Conservation (phyloP, 2,113 vertebrate species). For the Marmota monax region DNA sequence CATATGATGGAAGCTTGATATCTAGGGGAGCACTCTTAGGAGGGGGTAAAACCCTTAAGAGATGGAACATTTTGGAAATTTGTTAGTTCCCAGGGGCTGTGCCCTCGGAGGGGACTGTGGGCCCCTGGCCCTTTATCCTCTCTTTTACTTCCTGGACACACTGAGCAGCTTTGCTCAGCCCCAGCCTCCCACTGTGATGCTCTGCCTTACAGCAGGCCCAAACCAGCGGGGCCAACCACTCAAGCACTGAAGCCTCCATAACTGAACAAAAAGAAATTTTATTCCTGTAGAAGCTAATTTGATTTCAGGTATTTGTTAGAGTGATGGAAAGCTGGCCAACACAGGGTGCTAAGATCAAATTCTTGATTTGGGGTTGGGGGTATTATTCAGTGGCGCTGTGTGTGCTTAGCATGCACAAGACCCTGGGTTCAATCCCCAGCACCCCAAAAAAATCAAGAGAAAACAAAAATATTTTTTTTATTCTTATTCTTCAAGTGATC, state of each 20-base stretch:
- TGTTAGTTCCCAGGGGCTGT: neutral
- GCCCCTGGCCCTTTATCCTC: too few species aligned
- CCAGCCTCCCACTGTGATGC: neutral
- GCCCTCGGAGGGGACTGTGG: neutral
- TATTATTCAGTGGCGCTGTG: neutral
- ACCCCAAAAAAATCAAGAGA: neutral
- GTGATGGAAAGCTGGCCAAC: neutral
- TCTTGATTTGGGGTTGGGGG: neutral
- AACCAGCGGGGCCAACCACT: too few species aligned
- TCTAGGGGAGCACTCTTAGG: neutral
- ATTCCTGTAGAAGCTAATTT: too few species aligned
- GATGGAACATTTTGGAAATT: neutral
- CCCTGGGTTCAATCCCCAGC: neutral
- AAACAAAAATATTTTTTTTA: neutral
- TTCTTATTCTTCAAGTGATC: neutral
- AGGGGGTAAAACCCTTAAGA: neutral
- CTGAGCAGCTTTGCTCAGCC: neutral
- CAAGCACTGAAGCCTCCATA: too few species aligned
- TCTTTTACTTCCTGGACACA: neutral
- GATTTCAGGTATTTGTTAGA: neutral
- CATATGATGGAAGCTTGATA: neutral
- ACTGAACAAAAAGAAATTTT: too few species aligned
- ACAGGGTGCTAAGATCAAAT: neutral
- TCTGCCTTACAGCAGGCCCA: neutral
- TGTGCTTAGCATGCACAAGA: neutral